Base-by-base conservation (phyloP, 2,113 vertebrate genomes). In the Asarcornis scutulata region DNA sequence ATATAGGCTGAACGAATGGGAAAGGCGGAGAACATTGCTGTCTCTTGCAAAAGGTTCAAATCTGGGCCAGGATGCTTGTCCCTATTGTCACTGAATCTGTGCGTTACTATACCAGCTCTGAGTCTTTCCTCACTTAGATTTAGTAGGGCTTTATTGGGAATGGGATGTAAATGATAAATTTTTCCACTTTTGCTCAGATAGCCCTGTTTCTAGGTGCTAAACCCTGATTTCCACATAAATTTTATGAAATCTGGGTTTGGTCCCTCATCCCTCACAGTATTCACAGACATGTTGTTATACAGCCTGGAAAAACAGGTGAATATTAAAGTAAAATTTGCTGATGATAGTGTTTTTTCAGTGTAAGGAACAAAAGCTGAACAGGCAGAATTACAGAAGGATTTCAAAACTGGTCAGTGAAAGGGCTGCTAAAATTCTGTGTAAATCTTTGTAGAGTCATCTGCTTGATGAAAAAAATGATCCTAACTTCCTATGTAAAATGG, bases 11-110 rank as follows among this genome's bases (percentile, higher is more conserved):
- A 17, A 5, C 34, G 44, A 36, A 14, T 11, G 12, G 44, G 31
- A 48, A 76, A 34, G 31, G 64, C 11, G 78, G 25, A 17, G 40
- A 29, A 72, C 1, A 6, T 36, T 0, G 0, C 31, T 72, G 38
- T 2, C 17, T 26, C 67, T 42, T 50, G 9, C 17, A 36, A 50
- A 52, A 62, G 23, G 40, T 62, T 77, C 38, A 36, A 16, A n/a
- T 18, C 25, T 34, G 13, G n/a, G 38, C 38, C 26, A 31, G 25
- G 50, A 60, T 25, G 5, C 56, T 75, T 81, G 10, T 3, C 46
- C 17, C n/a, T 60, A 25, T 13, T 5, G 17, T 9, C 64, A 63
- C 38, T 3, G 5, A 60, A 90, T 21, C 12, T 58, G 9, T 25
- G 13, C 3, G 0, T 40, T 72, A 44, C 66, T 73, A 67, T 13